phyloP scores from a whole-genome alignment of 2,113 vertebrate genomes.

The Meles meles region DNA sequence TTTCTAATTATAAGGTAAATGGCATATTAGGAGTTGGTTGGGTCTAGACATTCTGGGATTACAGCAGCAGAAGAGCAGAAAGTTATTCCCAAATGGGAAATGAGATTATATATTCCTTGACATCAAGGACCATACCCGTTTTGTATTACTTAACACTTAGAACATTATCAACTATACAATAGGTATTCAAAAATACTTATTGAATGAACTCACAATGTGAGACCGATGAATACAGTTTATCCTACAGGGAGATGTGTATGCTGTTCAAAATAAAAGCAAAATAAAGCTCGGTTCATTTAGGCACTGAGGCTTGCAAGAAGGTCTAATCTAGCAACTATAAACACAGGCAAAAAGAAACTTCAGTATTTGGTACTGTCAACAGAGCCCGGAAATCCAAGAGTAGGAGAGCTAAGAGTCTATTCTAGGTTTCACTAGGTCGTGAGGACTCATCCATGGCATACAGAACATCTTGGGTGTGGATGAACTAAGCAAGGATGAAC shows the following conservation, averaged over 20 bases:
- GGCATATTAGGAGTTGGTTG: not conserved
- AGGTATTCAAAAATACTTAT: not conserved
- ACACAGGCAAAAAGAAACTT: not conserved
- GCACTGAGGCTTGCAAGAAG: not conserved
- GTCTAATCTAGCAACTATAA: not conserved
- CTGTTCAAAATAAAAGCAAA: not conserved
- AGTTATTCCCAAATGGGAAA: not conserved
- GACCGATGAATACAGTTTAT: not conserved
- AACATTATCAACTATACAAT: not conserved
- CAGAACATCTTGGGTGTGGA: not conserved
- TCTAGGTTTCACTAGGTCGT: not conserved
- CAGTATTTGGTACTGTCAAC: not conserved
- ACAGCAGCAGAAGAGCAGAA: not conserved
- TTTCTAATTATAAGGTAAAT: not conserved
- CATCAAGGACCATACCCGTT: not conserved
- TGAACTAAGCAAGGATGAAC: not conserved
- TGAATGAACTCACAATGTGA: not conserved
- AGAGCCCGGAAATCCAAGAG: not conserved
- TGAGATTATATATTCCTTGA: not conserved
- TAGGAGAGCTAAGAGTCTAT: not conserved
- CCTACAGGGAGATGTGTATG: not conserved
- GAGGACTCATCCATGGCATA: not conserved
- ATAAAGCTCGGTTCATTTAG: not conserved
- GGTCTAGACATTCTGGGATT: not conserved
- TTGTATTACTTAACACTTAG: not conserved